A percentile compares a stretch with the other conserved stretches of the same genome.
Conservation (phyloP, 2,888 invertebrate genomes). For the Drosophila mimica region DNA sequence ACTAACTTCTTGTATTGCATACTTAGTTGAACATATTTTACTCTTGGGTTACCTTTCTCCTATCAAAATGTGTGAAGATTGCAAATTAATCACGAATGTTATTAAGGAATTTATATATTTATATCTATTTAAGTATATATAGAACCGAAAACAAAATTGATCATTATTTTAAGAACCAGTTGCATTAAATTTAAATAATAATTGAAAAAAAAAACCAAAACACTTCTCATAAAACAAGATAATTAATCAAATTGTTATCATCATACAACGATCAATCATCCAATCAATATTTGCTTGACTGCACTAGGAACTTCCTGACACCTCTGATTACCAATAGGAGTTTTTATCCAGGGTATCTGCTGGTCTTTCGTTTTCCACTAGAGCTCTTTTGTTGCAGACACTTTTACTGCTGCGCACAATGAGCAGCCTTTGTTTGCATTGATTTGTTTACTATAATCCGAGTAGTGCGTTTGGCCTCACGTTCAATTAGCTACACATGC, state of each 20-base stretch:
- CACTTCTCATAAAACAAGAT: slow-evolving; percentile 50
- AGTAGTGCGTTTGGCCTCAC: slow-evolving; percentile 47
- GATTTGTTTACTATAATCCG: slow-evolving; percentile 31
- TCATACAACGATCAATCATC: slow-evolving; percentile 64
- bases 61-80: background rate
- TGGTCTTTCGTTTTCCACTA: background rate
- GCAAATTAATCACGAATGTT: background rate
- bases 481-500: slow-evolving; percentile 55
- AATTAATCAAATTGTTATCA: slow-evolving; percentile 66
- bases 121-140: background rate
- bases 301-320: background rate
- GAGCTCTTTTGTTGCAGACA: background rate
- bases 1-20: background rate
- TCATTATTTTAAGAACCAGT: background rate
- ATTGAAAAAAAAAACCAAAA: slow-evolving; percentile 27
- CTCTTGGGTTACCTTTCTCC: background rate
- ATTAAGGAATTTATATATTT: background rate
- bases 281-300: slow-evolving; percentile 57
- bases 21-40: background rate
- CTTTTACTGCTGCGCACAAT: slow-evolving; percentile 25
- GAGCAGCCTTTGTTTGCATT: slow-evolving; percentile 41
- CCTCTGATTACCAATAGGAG: too few relatives aligned
- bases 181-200: slow-evolving; percentile 1
- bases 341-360: background rate
- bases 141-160: background rate